phyloP scores from a whole-genome alignment of 2,888 invertebrate genomes.

The Xestia xanthographa region DNA sequence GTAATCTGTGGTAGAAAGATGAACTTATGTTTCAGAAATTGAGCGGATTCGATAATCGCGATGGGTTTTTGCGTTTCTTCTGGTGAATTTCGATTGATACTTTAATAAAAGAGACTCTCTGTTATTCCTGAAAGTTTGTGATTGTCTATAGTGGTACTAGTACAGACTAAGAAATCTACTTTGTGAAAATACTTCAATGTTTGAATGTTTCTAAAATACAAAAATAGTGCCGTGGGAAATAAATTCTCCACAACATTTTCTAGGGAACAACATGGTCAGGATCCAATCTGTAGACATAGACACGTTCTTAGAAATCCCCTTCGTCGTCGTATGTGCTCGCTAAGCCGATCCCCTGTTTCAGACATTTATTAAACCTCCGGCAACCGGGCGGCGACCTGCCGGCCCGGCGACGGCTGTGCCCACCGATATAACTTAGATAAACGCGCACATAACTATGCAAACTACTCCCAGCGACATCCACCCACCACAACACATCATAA shows the following conservation, averaged over 20 bases:
- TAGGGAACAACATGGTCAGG: background rate
- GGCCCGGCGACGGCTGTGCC: constrained; percentile 77
- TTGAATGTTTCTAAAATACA: background rate
- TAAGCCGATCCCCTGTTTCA: constrained; percentile 71
- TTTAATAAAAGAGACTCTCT: background rate
- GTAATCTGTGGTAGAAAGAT: background rate
- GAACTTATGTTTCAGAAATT: background rate
- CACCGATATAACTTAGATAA: constrained; percentile 87
- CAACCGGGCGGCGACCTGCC: constrained; percentile 77
- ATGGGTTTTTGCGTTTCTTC: background rate
- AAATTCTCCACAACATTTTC: constrained; percentile 6
- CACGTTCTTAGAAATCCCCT: constrained; percentile 47
- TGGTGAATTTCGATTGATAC: background rate
- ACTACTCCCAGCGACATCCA: constrained; percentile 77
- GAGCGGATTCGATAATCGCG: background rate
- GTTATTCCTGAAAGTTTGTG: background rate
- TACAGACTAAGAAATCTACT: too few relatives aligned
- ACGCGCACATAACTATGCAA: constrained; percentile 88
- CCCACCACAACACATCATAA: constrained; percentile 69
- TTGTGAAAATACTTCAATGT: background rate
- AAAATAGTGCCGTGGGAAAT: background rate
- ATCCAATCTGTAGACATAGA: constrained; percentile 31
- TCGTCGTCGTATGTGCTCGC: constrained; percentile 43
- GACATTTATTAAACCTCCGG: constrained; percentile 75
- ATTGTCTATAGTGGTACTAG: background rate